Base-by-base conservation (phyloP, 2,888 invertebrate species). In the Therioaphis trifolii region DNA sequence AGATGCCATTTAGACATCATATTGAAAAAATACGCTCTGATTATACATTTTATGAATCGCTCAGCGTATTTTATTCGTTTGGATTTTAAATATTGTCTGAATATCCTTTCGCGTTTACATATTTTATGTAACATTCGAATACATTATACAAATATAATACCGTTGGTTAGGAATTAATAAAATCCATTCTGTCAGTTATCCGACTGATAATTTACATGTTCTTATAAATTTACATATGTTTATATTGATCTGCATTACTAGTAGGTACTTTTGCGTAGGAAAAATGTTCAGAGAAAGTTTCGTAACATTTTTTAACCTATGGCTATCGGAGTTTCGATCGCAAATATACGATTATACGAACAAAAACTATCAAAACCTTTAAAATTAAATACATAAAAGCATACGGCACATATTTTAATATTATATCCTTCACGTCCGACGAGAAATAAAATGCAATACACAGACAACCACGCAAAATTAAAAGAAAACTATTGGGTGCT, bases 221-320 rank as follows among this genome's bases (percentile, higher is more conserved):
- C 24, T n/a, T n/a, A n/a, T n/a, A n/a, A n/a, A n/a, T n/a, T n/a
- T n/a, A n/a, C n/a, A n/a, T n/a, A n/a, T n/a, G n/a, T n/a, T 24
- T 68, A 7, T 35, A 68, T 40, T 21, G 35, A 40, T 68, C 40
- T 68, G 68, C 15, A 21, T 43, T 24, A 69, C 14, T 24, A 24
- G 46, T 27, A 18, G 18, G 12, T 27, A 46, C 24, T 43, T 46
- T 46, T 71, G 46, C 71, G 46, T 71, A 71, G 71, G 27, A 71
- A 71, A 71, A 71, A 46, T 46, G 27, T 49, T 4, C 46, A 24
- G 71, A 71, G 46, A 71, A 71, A 71, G 71, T 71, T 15, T 71
- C 12, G 18, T 18, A 71, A 71, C 43, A 11, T 12, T 35, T 9
- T n/a, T 43, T 27, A 49, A n/a, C 12, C 43, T 18, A 71, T 27